Percentiles rank a stretch among this genome's conserved stretches.
Conservation (phyloP, 1,140 invertebrate species). For the Papilio polyxenes region DNA sequence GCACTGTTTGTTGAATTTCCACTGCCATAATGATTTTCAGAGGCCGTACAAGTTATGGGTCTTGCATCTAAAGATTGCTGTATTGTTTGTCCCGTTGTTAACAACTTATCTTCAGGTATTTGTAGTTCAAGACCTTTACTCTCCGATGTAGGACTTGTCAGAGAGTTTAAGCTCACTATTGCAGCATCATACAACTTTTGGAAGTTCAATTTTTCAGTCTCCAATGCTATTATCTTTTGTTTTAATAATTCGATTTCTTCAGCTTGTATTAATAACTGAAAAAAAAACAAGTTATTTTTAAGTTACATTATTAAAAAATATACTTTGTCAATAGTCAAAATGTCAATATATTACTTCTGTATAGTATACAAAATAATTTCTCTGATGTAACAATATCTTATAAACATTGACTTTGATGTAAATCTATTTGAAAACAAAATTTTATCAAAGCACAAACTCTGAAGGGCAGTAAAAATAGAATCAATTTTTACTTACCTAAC, state of each 20-base stretch:
- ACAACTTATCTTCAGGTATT: slow-evolving; percentile 65
- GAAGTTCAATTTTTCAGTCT: slow-evolving; percentile 82
- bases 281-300: neutral
- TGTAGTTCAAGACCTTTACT: slow-evolving; percentile 64
- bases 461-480: too few species aligned
- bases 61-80: slow-evolving; percentile 52
- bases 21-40: slow-evolving; percentile 79
- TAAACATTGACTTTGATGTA: too few species aligned
- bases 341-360: neutral
- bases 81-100: slow-evolving; percentile 48
- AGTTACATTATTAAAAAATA: neutral
- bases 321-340: too few species aligned
- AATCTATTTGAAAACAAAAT: too few species aligned
- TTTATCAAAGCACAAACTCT: too few species aligned
- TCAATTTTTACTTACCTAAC: too few species aligned
- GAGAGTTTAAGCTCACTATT: slow-evolving; percentile 75
- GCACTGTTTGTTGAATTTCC: slow-evolving; percentile 75
- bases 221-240: slow-evolving; percentile 79
- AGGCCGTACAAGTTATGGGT: slow-evolving; percentile 72
- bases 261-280: slow-evolving; percentile 73
- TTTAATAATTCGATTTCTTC: slow-evolving; percentile 82
- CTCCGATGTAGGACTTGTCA: slow-evolving; percentile 75
- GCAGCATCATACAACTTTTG: slow-evolving; percentile 80
- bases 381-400: too few species aligned
- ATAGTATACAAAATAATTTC: too few species aligned